Evolutionary conservation across 1,140 invertebrate species (phyloP).

Genomic region (Octopus bimaculoides): DNA sequence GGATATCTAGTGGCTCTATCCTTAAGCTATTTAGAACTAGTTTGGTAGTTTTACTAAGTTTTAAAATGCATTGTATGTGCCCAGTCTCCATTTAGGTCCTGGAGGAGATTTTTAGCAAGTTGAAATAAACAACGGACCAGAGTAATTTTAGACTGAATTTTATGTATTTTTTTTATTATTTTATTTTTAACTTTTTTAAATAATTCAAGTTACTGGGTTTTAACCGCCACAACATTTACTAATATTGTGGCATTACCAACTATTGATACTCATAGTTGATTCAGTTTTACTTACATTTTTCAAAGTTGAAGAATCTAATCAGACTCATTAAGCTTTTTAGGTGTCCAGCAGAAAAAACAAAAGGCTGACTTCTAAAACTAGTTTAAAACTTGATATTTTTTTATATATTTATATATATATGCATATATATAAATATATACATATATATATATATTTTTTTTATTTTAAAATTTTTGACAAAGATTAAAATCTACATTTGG

Average conservation of each 20-base stretch:
- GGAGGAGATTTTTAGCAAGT: neutral
- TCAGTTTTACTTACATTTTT: neutral
- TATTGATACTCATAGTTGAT: neutral
- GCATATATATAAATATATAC: too few species aligned
- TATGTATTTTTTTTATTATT: neutral
- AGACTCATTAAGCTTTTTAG: neutral
- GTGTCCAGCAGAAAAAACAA: neutral
- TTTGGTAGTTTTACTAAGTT: conserved; percentile 6
- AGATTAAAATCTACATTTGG: conserved; percentile 12
- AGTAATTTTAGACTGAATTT: neutral
- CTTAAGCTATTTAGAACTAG: conserved; percentile 11
- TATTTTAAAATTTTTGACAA: conserved; percentile 2
- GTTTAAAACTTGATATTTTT: neutral
- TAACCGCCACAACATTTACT: neutral
- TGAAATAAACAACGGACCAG: neutral
- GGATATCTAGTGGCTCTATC: neutral
- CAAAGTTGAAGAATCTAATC: conserved; percentile 7
- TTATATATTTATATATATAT: too few species aligned
- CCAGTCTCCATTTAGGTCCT: neutral
- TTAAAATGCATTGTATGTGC: conserved; percentile 11
- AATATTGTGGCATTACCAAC: neutral
- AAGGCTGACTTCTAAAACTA: neutral
- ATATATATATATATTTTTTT: too few species aligned
- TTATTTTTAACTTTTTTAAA: neutral
- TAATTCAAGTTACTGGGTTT: neutral